phyloP scores from a whole-genome alignment of 2,113 vertebrate genomes.

The Sinocyclocheilus maitianheensis region DNA sequence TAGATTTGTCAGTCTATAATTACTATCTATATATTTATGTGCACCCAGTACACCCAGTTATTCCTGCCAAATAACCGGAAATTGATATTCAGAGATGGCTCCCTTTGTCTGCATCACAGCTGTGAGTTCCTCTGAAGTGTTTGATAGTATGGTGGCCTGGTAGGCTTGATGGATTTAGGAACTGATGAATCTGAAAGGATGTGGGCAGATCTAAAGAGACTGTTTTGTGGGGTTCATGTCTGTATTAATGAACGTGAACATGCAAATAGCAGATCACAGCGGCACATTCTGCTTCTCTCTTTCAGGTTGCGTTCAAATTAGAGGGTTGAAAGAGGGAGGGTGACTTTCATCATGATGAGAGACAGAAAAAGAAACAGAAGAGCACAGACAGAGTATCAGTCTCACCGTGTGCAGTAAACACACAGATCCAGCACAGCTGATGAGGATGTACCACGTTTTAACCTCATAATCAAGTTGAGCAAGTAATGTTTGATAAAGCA shows the following conservation, averaged over 20 bases:
- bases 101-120: constrained; percentile 11
- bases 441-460: background rate
- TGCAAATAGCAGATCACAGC: constrained; percentile 12
- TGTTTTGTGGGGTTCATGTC: constrained; percentile 29
- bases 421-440: constrained; percentile 11
- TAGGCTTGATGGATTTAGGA: constrained; percentile 8
- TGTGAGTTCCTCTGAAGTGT: constrained; percentile 31
- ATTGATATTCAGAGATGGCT: background rate
- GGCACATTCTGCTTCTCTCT: constrained; percentile 39
- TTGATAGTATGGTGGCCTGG: constrained; percentile 19
- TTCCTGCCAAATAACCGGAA: background rate
- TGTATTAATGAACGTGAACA: constrained; percentile 47
- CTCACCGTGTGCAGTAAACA: background rate
- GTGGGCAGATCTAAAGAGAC: constrained; percentile 38
- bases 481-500: background rate
- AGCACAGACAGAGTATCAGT: constrained; percentile 13
- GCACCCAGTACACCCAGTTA: background rate
- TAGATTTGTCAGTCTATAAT: background rate
- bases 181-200: constrained; percentile 46
- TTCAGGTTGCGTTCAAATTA: constrained; percentile 41
- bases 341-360: constrained; percentile 46
- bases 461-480: background rate
- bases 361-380: constrained; percentile 36
- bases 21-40: background rate
- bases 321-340: constrained; percentile 40